These are phyloP conservation scores for Dolichoris vasculosae DNA, from an alignment of 1,140 invertebrate genomes.

Conservation along the genomic window DNA sequence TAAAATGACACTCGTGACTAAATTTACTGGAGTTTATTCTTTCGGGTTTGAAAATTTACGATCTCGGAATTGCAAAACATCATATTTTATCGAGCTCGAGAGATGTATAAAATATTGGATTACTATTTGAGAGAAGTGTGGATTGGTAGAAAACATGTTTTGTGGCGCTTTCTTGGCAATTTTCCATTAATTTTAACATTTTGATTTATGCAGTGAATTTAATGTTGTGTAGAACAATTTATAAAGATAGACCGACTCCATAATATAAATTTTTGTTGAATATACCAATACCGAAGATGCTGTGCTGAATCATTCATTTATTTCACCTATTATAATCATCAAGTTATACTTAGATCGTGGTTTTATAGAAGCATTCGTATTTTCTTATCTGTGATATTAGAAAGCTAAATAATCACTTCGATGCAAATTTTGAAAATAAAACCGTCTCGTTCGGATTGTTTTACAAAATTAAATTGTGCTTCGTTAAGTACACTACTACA, in stretches of 20 bases:
- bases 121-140: slow-evolving; percentile 28
- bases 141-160: slow-evolving; percentile 36
- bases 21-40: slow-evolving; percentile 69
- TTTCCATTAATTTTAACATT: slow-evolving; percentile 48
- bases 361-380: neutral
- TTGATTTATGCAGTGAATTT: slow-evolving; percentile 44
- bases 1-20: slow-evolving; percentile 70
- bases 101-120: slow-evolving; percentile 46
- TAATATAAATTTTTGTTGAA: slow-evolving; percentile 26
- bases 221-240: slow-evolving; percentile 25
- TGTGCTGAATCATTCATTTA: neutral
- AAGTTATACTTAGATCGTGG: neutral
- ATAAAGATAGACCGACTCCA: slow-evolving; percentile 12
- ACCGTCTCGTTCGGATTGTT: neutral
- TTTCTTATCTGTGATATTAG: neutral
- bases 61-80: slow-evolving; percentile 59
- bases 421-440: neutral
- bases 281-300: neutral
- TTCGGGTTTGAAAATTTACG: slow-evolving; percentile 31
- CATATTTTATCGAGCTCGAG: slow-evolving; percentile 73
- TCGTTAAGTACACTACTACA: neutral
- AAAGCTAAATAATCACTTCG: neutral
- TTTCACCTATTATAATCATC: neutral
- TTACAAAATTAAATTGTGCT: too few species aligned
- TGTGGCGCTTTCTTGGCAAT: slow-evolving; percentile 22